Conservation (phyloP, 2,888 invertebrate species). For the Polylopha cassiicola region DNA sequence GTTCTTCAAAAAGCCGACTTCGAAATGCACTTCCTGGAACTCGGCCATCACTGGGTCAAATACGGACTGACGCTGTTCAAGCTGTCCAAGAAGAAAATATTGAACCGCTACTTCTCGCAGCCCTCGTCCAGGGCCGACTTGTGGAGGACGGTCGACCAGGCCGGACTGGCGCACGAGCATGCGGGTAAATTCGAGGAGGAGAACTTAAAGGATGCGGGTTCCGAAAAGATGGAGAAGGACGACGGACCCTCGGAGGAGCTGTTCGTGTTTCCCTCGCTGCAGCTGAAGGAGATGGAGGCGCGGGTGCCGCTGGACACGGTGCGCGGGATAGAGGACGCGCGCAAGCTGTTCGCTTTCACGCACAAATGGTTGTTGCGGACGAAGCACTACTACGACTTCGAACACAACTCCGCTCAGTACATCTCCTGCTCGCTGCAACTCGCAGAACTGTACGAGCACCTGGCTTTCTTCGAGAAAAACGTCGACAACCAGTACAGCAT, state of each 20-base stretch:
- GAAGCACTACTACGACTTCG: constrained; percentile 76
- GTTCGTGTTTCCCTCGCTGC: constrained; percentile 53
- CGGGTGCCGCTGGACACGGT: constrained; percentile 49
- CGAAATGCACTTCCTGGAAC: constrained; percentile 64
- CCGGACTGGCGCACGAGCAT: constrained; percentile 35
- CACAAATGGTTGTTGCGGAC: constrained; percentile 79
- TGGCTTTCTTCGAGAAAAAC: constrained; percentile 84
- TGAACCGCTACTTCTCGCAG: constrained; percentile 58
- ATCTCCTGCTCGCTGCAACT: constrained; percentile 78
- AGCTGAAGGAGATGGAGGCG: constrained; percentile 55
- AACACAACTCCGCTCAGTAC: constrained; percentile 77
- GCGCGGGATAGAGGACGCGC: constrained; percentile 63
- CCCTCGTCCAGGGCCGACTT: constrained; percentile 47
- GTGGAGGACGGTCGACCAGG: constrained; percentile 57
- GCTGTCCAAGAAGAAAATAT: constrained; percentile 69
- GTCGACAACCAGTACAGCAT: constrained; percentile 78
- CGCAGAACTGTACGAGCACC: constrained; percentile 80
- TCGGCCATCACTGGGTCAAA: constrained; percentile 79
- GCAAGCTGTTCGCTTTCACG: constrained; percentile 72
- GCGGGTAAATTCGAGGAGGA: constrained; percentile 47
- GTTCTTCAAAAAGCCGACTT: constrained; percentile 58
- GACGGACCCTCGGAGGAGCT: constrained; percentile 44
- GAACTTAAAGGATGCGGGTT: constrained; percentile 50
- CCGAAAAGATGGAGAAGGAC: constrained; percentile 55
- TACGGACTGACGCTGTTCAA: constrained; percentile 78